Evolutionary conservation across 2,888 invertebrate species (phyloP), one percentile per base, ranked within the genome.

Genomic region (Cyrtodaria siliqua): DNA sequence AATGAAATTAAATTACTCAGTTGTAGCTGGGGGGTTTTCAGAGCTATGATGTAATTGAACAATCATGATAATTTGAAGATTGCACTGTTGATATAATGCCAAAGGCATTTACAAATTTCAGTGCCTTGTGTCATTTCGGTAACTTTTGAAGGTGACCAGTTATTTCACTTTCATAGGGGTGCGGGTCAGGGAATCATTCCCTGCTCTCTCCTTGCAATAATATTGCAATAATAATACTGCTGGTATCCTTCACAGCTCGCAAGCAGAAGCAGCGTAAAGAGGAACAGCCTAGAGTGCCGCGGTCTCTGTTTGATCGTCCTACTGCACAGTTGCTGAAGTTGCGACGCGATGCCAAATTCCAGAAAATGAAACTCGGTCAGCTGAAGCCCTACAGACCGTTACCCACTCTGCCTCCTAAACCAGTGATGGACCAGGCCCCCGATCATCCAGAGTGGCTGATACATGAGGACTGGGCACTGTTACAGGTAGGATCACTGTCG

Each of bases 381-480:
- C 73, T 90, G 61, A 87, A 90, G 66, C 87, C 88, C 2, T 85
- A 84, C 79, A 84, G 87, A 20, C 85, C 87, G 6, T 61, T 86
- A 20, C 83, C 86, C 4, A 70, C 85, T 18, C 70, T 83, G 59
- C 81, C 85, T 20, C 79, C 80, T 68, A 86, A 88, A 57, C 87
- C 86, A 3, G 27, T 84, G 27, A 81, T 86, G 60, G 90, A 90
- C 27, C 78, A 83, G n/a, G 66, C 85, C 3, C 75, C 80, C 4
- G 94, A 95, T 73, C 95, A 95, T 86, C 96, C 96, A 74, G 97
- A 97, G 86, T 99, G 98, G 98, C 95, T 96, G 81, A 95, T 97
- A 72, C 95, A 96, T 91, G 98, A 99, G 93, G 98, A 99, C 93
- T 96, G 96, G 94, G 96, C 96, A 27, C 94, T 98, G 69, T 94